A percentile compares a stretch with the other conserved stretches of the same genome.
Evolutionary conservation across 2,888 invertebrate species (phyloP).

Genomic region (Ypsolopha sequella): DNA sequence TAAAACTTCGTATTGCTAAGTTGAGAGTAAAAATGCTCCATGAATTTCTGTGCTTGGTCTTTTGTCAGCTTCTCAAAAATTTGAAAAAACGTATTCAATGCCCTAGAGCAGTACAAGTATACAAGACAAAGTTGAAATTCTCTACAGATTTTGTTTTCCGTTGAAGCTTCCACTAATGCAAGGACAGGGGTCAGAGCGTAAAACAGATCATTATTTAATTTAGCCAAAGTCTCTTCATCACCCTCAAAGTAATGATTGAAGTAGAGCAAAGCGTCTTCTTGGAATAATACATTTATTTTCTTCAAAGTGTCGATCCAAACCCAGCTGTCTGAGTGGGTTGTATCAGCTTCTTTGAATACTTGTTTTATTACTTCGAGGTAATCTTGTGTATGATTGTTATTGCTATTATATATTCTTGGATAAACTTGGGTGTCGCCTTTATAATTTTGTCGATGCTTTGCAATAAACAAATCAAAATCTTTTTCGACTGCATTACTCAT

Average conservation of each 20-base stretch:
- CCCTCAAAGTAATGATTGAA: conserved; percentile 20
- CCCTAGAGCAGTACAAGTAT: conserved; percentile 21
- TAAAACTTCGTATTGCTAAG: conserved; percentile 26
- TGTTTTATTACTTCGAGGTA: no score
- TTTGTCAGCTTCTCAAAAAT: conserved; percentile 20
- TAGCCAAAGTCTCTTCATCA: conserved; percentile 12
- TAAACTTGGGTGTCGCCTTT: no score
- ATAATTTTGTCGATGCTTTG: no score
- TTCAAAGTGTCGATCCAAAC: conserved; percentile 37
- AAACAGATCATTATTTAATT: no score
- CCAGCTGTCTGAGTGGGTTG: no score
- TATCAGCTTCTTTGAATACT: no score
- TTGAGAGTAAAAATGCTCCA: conserved; percentile 19
- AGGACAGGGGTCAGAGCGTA: no score
- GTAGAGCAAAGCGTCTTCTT: conserved; percentile 23
- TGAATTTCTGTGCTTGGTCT: conserved; percentile 23
- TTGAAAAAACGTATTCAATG: conserved; percentile 25
- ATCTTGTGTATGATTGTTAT: no score
- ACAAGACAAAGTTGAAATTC: conserved; percentile 30
- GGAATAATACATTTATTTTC: conserved; percentile 34
- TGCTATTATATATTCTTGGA: no score
- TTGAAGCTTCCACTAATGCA: conserved; percentile 28
- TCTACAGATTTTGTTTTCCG: conserved; percentile 28
- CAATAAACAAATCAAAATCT: no score
- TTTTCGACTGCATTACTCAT: no score